Percentiles rank a stretch among this genome's conserved stretches.
Evolutionary conservation across 2,888 invertebrate genomes (phyloP).

Genomic region (Flabesymbios commensalis): DNA sequence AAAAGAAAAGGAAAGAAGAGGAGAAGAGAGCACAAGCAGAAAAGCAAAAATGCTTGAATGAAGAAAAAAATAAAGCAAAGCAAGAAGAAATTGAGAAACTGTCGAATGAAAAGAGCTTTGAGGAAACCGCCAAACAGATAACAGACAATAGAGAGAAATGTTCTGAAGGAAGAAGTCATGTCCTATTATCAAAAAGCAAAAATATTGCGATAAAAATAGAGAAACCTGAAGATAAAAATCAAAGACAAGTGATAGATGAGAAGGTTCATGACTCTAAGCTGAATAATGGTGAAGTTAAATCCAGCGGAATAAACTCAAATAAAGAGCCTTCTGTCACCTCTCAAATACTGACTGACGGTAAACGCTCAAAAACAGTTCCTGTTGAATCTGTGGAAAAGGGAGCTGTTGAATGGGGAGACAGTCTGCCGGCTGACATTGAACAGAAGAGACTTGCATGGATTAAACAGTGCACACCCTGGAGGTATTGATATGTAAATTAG

Average conservation of each 20-base stretch:
- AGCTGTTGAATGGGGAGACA: too few relatives aligned
- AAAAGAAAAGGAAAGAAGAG: constrained; percentile 1
- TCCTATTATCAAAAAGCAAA: too few relatives aligned
- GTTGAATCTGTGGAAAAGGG: too few relatives aligned
- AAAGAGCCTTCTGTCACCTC: not conserved
- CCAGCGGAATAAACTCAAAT: not conserved
- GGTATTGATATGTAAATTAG: constrained; percentile 43
- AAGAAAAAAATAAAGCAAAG: not conserved
- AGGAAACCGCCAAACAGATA: not conserved
- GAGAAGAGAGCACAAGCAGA: constrained; percentile 4
- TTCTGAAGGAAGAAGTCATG: not conserved
- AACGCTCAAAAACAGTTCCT: too few relatives aligned
- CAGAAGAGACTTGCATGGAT: constrained; percentile 46
- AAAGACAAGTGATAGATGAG: too few relatives aligned
- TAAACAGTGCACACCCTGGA: constrained; percentile 52
- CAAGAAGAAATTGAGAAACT: not conserved
- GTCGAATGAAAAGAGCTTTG: not conserved
- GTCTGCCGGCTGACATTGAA: constrained; percentile 41
- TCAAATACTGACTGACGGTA: not conserved
- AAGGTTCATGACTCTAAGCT: too few relatives aligned
- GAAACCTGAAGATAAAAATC: too few relatives aligned
- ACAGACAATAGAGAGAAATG: not conserved
- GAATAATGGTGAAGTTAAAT: too few relatives aligned
- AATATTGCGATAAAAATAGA: too few relatives aligned
- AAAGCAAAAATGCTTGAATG: constrained; percentile 1